Evolutionary conservation across 2,797 vertebrate genomes (phyloP), one percentile per base, ranked within the genome.

Genomic region (Rousettus madagascariensis): DNA sequence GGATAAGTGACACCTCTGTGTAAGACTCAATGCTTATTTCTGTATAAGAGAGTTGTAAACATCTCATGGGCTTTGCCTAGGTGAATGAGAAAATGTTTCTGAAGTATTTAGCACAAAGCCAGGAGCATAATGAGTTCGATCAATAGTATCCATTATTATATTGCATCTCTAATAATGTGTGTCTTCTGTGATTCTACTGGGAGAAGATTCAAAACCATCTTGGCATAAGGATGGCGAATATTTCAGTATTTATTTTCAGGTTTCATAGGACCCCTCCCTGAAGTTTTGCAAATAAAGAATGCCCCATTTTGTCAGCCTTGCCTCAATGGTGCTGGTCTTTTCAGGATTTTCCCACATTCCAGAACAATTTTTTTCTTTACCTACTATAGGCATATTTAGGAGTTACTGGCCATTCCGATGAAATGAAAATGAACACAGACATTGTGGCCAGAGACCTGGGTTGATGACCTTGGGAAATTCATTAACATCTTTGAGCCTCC

Each of bases 351-450:
- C 92, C 22, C 22, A 74, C 6, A 49, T 83, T 10, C 46, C 26
- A 82, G 24, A 72, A 66, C 41, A 46, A 8, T 22, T 69, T 75
- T 88, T 89, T 77, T 65, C 30, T 85, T 86, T 63, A 20, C 19
- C 6, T 8, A 65, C 43, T 82, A 36, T 11, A 83, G 57, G 53
- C 22, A 82, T 5, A 86, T 46, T 83, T 66, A 74, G 10, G 78
- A 94, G 33, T 89, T 74, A 41, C 26, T 69, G 4, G 69, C 24
- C 6, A 46, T 57, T 19, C 59, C 33, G 75, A 75, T 41, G 51
- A 80, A 87, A 82, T 78, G 36, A n/a, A 96, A 96, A 65, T 79
- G 51, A 94, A 71, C 38, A 30, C 33, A 65, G 33, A 57, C 5
- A 87, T 79, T 87, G 55, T 7, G 80, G 33, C 5, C n/a, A 92